A percentile compares a stretch with the other conserved stretches of the same genome.
These are phyloP conservation scores for Pan paniscus DNA, from an alignment of 2,113 vertebrate genomes.

Conservation along the genomic window DNA sequence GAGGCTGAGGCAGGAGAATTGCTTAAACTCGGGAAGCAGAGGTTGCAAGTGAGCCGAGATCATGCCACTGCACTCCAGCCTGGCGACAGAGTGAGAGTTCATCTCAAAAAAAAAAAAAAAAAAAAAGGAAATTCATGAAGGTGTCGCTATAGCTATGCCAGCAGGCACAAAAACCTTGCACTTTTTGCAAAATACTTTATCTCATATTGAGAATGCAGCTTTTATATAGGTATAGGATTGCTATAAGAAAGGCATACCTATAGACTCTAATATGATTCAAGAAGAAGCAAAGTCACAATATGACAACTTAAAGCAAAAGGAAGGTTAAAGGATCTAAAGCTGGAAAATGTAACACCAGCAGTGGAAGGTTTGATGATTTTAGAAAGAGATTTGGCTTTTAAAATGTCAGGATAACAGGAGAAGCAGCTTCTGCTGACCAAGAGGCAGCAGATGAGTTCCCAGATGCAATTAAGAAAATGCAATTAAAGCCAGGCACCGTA, in stretches of 20 bases:
- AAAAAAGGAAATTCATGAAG: background rate
- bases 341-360: background rate
- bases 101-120: background rate
- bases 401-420: too few species aligned
- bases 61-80: too few species aligned
- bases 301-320: background rate
- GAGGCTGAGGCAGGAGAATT: too few species aligned
- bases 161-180: background rate
- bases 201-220: background rate
- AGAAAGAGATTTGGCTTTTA: background rate
- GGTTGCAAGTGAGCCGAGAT: too few species aligned
- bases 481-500: too few species aligned
- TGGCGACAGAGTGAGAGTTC: too few species aligned
- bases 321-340: background rate
- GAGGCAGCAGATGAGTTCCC: too few species aligned
- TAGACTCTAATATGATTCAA: background rate
- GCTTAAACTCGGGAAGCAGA: too few species aligned
- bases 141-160: background rate
- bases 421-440: too few species aligned
- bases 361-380: background rate
- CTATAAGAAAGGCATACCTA: background rate
- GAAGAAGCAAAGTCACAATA: background rate
- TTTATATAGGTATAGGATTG: background rate
- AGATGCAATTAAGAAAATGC: too few species aligned
- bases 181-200: background rate